Conservation (phyloP, 2,888 invertebrate genomes). For the Belgica antarctica region DNA sequence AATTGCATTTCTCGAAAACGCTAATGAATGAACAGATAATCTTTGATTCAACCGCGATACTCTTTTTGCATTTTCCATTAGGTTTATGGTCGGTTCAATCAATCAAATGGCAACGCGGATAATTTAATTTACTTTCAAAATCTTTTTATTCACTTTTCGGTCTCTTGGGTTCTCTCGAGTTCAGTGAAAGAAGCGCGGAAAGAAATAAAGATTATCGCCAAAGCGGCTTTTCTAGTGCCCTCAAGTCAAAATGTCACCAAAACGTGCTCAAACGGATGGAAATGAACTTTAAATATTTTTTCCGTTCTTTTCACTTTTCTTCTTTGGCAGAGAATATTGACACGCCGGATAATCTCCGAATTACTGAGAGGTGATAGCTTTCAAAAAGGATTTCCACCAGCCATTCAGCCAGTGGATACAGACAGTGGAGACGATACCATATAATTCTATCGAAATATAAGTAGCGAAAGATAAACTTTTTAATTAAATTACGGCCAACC, state of each 20-base stretch:
- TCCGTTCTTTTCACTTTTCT: not conserved
- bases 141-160: not conserved
- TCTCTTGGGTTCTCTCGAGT: not conserved
- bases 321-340: not conserved
- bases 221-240: not conserved
- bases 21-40: not conserved
- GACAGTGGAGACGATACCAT: not conserved
- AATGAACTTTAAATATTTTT: not conserved
- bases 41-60: conserved; percentile 2
- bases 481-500: conserved; percentile 7
- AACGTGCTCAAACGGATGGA: conserved; percentile 1
- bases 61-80: no score
- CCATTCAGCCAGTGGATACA: no score
- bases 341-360: not conserved
- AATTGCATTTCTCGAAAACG: not conserved
- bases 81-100: not conserved
- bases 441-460: not conserved
- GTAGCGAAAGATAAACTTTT: not conserved
- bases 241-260: not conserved
- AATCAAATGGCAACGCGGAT: not conserved
- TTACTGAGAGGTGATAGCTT: not conserved
- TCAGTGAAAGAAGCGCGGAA: no score
- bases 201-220: not conserved
- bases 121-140: not conserved
- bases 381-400: no score